These are phyloP conservation scores for Accipiter cooperii DNA, from an alignment of 2,113 vertebrate genomes.

Conservation along the genomic window DNA sequence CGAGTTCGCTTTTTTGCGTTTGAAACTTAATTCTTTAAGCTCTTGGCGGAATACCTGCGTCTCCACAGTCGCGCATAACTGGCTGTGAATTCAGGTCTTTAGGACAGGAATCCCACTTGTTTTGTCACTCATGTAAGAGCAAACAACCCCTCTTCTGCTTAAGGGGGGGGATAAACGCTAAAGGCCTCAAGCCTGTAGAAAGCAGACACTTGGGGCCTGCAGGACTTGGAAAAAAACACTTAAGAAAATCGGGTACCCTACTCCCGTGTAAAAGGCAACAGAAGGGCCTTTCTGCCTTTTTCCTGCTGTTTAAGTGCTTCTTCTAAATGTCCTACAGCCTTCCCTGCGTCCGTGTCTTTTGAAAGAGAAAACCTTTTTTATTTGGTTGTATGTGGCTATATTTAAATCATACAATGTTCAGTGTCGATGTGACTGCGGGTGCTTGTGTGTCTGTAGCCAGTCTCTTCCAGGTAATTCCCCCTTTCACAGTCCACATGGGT, in stretches of 20 bases:
- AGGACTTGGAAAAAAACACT: neutral
- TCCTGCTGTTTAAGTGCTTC: neutral
- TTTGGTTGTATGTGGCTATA: neutral
- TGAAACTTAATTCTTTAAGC: neutral
- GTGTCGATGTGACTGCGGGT: neutral
- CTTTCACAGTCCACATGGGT: neutral
- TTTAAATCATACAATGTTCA: neutral
- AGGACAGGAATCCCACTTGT: neutral
- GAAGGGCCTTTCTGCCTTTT: neutral
- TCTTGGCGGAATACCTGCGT: neutral
- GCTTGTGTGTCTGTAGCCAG: neutral
- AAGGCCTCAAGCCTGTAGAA: neutral
- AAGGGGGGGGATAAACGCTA: neutral
- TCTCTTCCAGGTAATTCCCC: neutral
- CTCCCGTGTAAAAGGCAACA: neutral
- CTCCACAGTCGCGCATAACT: fast-evolving
- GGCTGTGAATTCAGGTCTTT: neutral
- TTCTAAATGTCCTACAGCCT: neutral
- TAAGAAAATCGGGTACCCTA: fast-evolving
- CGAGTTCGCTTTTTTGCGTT: fast-evolving
- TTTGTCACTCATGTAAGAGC: neutral
- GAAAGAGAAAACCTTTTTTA: neutral
- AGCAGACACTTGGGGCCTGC: neutral
- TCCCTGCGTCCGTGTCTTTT: neutral
- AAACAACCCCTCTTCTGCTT: neutral